phyloP scores from a whole-genome alignment of 2,113 vertebrate genomes.

The human (Homo sapiens) region DNA sequence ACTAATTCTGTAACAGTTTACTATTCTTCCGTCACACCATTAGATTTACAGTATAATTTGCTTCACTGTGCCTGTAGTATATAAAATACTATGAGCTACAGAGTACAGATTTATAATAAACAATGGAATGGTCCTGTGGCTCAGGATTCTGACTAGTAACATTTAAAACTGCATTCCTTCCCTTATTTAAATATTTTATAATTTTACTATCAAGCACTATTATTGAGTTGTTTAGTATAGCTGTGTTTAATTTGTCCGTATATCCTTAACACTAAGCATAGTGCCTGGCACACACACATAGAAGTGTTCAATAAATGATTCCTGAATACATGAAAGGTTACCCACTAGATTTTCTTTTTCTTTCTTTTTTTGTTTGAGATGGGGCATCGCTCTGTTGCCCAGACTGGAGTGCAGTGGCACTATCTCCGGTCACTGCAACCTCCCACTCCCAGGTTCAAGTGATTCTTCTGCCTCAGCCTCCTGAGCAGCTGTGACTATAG shows the following conservation, averaged over 20 bases:
- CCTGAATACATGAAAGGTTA: slow-evolving; percentile 43
- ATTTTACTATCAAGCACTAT: slow-evolving; percentile 36
- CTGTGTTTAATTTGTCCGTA: slow-evolving; percentile 14
- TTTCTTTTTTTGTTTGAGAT: too few relatives aligned
- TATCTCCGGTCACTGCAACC: too few relatives aligned
- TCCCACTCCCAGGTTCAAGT: too few relatives aligned
- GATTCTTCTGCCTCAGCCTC: too few relatives aligned
- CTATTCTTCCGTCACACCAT: slow-evolving; percentile 22
- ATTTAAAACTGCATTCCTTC: slow-evolving; percentile 39
- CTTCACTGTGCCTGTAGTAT: not conserved
- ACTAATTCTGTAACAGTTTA: slow-evolving; percentile 14
- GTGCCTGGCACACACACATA: not conserved
- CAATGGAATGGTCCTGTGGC: not conserved
- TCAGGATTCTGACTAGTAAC: not conserved
- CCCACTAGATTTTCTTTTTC: not conserved
- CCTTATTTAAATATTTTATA: slow-evolving; percentile 27
- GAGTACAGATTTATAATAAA: slow-evolving; percentile 35
- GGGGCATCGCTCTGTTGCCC: too few relatives aligned
- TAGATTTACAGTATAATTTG: not conserved
- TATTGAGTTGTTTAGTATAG: not conserved
- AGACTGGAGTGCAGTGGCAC: too few relatives aligned
- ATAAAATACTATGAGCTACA: not conserved
- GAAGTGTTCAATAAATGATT: not conserved
- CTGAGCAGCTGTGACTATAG: too few relatives aligned
- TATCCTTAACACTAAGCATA: slow-evolving; percentile 31